Conservation (phyloP, 2,113 vertebrate species). For the Ancistrus triradiatus region DNA sequence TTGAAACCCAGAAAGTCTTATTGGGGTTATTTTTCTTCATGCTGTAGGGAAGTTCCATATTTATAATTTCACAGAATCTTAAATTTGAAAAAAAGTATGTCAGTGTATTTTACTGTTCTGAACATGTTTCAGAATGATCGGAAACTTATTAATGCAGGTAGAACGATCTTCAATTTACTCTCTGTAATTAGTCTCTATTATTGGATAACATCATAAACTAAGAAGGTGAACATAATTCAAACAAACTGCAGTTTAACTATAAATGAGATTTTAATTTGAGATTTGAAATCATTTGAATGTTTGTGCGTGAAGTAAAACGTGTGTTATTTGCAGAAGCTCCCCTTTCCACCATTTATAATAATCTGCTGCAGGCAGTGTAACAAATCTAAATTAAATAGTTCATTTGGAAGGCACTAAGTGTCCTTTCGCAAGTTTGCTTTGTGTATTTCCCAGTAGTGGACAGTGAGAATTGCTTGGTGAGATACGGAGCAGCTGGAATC, state of each 20-base stretch:
- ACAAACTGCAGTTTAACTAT: not conserved
- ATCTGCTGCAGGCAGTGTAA: not conserved
- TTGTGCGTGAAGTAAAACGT: not conserved
- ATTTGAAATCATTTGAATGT: not conserved
- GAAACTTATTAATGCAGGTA: not conserved
- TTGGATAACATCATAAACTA: not conserved
- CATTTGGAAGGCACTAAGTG: constrained; percentile 15
- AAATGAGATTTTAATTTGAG: not conserved
- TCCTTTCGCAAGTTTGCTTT: constrained; percentile 3
- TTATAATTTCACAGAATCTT: constrained; percentile 1
- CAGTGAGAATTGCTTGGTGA: constrained; percentile 2
- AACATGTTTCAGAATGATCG: constrained; percentile 1
- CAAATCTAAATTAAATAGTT: constrained; percentile 3
- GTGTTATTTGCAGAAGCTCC: not conserved
- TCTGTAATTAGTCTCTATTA: not conserved
- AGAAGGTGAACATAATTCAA: not conserved
- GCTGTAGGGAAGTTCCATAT: not conserved
- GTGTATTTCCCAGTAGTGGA: not conserved
- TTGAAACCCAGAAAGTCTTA: not conserved
- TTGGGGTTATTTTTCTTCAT: not conserved
- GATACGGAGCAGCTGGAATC: constrained; percentile 20
- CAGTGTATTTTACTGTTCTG: not conserved
- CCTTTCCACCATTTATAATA: constrained; percentile 3
- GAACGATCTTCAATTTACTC: too few relatives aligned
- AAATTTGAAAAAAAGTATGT: not conserved